Evolutionary conservation across 92 coral and sea anemone species (phyloP), one percentile per base, ranked within the genome.

Genomic region (Epizoanthus scotinus): DNA sequence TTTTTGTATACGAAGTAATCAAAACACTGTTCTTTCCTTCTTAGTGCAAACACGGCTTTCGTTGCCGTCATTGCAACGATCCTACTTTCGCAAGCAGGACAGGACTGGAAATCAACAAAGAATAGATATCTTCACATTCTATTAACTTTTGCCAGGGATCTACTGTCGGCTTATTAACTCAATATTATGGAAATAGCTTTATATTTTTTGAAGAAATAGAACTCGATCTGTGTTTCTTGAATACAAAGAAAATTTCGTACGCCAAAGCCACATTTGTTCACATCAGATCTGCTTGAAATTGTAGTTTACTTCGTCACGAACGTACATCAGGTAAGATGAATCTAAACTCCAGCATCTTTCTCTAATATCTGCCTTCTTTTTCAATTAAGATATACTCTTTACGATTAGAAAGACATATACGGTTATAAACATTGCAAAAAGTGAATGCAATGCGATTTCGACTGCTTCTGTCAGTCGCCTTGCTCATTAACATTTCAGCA

Each of bases 401-500:
- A 80, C 70, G 28, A 78, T 79, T 71, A 64, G 85, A 77, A 58
- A 71, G 62, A 64, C 42, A 86, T 86, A 78, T 63, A 49, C 74
- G 81, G 87, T 85, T 85, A 77, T 87, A 73, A 84, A 90, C 90
- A 84, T 85, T 87, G 92, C 94, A 90, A 88, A 80, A 82, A 88
- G 86, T 69, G 82, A 69, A 71, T 85, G 88, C 85, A 82, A 83
- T 83, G 90, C 91, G 87, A 87, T 83, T 90, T 92, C 84, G 84
- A 85, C 89, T 82, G 91, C 90, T 86, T 87, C 90, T 87, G 93
- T 84, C 92, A 87, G 88, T 78, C 87, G 78, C 59, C 85, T 87
- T 59, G 82, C 97, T 93, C 97, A 93, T 93, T 93, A 93, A 93
- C 97, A 93, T 93, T 93, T 93, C 67, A 93, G 97, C 89, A 90